A percentile compares a stretch with the other conserved stretches of the same genome.
These are phyloP conservation scores for Actinia equina DNA, from an alignment of 64 coral and sea anemone genomes.

Conservation along the genomic window DNA sequence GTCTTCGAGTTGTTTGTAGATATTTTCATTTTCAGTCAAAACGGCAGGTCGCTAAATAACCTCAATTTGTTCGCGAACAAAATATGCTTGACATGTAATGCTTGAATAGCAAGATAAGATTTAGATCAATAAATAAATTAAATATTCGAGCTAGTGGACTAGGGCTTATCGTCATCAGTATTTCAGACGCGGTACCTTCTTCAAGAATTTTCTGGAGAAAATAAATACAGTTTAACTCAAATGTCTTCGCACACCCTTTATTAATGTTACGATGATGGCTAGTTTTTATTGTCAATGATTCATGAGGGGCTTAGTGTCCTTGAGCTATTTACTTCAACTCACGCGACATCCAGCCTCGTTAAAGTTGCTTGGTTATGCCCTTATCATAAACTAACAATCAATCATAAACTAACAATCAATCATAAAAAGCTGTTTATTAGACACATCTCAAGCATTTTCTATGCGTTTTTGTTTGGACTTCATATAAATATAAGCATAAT, in stretches of 20 bases:
- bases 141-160: not conserved
- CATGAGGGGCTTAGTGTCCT: not conserved
- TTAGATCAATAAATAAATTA: not conserved
- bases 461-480: not conserved
- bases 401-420: not conserved
- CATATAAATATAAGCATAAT: not conserved
- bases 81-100: not conserved
- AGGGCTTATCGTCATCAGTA: not conserved
- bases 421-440: not conserved
- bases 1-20: not conserved
- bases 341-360: not conserved
- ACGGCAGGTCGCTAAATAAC: not conserved
- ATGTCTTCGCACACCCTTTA: not conserved
- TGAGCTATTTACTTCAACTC: not conserved
- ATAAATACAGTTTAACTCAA: not conserved
- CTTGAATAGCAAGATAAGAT: not conserved
- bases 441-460: not conserved
- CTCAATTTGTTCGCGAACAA: not conserved
- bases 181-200: not conserved
- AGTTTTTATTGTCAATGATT: not conserved
- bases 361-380: not conserved
- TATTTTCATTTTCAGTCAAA: not conserved
- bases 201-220: conserved; percentile 2
- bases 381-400: conserved; percentile 6
- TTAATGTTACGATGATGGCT: not conserved